Conservation (phyloP, 2,113 vertebrate species). For the Zosterops hypoxanthus region DNA sequence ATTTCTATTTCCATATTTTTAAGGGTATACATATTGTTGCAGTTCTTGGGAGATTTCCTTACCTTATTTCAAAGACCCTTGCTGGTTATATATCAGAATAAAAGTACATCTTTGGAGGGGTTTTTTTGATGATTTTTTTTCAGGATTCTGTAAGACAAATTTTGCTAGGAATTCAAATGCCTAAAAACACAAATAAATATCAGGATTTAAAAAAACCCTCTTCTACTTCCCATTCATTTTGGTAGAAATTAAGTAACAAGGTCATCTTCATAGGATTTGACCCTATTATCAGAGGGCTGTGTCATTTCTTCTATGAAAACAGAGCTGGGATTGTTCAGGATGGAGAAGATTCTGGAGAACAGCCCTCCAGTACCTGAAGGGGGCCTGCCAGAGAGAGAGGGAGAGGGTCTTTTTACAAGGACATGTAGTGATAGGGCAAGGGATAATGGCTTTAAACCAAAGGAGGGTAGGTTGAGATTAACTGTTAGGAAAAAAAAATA, state of each 20-base stretch:
- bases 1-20: background rate
- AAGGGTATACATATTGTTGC: background rate
- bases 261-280: background rate
- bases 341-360: background rate
- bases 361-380: background rate
- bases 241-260: background rate
- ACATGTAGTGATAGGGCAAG: background rate
- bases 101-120: background rate
- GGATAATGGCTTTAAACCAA: background rate
- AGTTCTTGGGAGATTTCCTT: background rate
- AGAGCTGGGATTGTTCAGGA: background rate
- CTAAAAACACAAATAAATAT: background rate
- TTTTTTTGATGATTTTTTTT: background rate
- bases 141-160: background rate
- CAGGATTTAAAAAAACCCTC: background rate
- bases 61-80: background rate
- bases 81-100: background rate
- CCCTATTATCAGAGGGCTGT: background rate
- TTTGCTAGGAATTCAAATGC: background rate
- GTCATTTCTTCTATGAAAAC: background rate
- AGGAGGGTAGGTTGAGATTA: background rate
- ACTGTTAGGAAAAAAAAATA: background rate
- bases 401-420: background rate
- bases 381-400: too few relatives aligned
- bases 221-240: background rate